A percentile compares a stretch with the other conserved stretches of the same genome.
Evolutionary conservation across 2,888 invertebrate species (phyloP).

Genomic region (Tortrix viridana): DNA sequence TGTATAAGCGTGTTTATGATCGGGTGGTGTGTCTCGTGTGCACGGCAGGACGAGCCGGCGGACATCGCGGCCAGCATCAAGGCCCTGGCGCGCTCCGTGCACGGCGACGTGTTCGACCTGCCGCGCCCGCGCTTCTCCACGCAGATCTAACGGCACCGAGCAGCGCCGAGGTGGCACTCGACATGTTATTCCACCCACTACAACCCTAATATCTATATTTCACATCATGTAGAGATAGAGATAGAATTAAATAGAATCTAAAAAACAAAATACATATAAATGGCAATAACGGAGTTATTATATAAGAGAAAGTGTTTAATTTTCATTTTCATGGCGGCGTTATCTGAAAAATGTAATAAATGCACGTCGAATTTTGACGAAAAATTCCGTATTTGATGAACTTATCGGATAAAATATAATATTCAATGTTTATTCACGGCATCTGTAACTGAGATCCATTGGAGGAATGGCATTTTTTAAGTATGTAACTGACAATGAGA

Average conservation of each 20-base stretch:
- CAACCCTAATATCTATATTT: neutral
- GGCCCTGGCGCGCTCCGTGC: conserved; percentile 95
- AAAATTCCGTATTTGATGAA: no score
- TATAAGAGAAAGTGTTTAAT: conserved; percentile 4
- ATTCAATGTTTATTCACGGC: no score
- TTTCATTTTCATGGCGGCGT: neutral
- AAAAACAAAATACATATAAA: neutral
- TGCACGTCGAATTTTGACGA: no score
- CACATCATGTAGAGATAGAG: neutral
- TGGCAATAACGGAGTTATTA: conserved; percentile 12
- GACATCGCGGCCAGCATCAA: conserved; percentile 96
- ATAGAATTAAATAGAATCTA: neutral
- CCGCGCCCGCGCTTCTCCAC: conserved; percentile 94
- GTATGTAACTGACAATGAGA: neutral
- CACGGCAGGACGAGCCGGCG: conserved; percentile 83
- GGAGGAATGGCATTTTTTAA: neutral
- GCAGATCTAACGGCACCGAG: conserved; percentile 86
- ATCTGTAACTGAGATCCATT: neutral
- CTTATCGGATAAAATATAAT: no score
- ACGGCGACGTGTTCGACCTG: conserved; percentile 95
- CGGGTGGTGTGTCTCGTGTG: conserved; percentile 7
- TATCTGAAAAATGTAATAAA: neutral
- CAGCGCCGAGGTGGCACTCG: neutral
- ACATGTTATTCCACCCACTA: neutral
- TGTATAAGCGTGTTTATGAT: neutral